Base-by-base conservation (phyloP, 2,888 invertebrate species). In the Amblyjoppa proteus region DNA sequence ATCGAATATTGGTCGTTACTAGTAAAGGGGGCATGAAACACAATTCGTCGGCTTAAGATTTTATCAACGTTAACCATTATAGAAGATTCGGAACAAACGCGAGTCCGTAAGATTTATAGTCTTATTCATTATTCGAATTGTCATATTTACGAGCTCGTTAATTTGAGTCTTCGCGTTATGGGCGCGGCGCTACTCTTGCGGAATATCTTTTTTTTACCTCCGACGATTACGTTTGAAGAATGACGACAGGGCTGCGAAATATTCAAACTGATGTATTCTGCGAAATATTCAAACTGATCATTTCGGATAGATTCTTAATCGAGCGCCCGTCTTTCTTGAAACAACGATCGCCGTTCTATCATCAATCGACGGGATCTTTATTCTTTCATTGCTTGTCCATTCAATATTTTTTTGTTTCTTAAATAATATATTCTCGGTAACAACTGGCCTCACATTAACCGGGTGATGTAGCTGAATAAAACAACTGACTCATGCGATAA, bases 181-280 rank as follows among this genome's bases (percentile, higher is more conserved):
- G 85, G 64, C 87, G 87, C 86, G 88, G 88, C 88, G 88, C 88
- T 74, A 74, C 85, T 87, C 84, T 86, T 28, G 45, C 69, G 84
- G 82, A 76, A 66, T 80, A 81, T 64, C 56, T 79, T 69, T 58
- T 58, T 73, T 77, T 83, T 51, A 81, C 61, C 68, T 69, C n/a
- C 56, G 81, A 2, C 41, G 56, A 80, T 69, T 41, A 56, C 81
- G 84, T 86, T 85, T 77, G 51, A 68, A 83, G 82, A 78, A 78
- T 56, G 28, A 51, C 71, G 41, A 45, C 58, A 49, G 2, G 45
- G 20, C 28, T 38, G 4, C 25, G 6, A 64, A 53, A 41, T 77
- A 51, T 75, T 7, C 4, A 45, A 70, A 53, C 49, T 20, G 28
- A 76, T 76, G 20, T 38, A 51, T 13, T 20, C 28, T 38, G 4